Percentiles rank a stretch among this genome's conserved stretches.
Conservation (phyloP, 2,797 vertebrate species). For the Pagetopsis macropterus region DNA sequence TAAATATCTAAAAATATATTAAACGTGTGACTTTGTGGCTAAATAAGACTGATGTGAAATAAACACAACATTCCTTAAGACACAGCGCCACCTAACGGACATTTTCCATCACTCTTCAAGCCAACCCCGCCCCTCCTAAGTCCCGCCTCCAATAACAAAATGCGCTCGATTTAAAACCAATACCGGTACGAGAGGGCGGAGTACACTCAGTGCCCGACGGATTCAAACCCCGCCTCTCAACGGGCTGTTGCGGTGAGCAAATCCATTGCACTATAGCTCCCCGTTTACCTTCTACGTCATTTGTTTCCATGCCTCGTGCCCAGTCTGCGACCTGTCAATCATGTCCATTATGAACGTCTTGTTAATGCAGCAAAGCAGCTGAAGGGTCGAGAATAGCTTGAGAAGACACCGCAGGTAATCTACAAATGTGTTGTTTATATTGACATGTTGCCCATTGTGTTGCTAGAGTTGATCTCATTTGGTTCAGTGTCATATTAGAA, state of each 20-base stretch:
- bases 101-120: background rate
- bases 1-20: background rate
- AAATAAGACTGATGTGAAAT: background rate
- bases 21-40: background rate
- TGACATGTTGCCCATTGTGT: background rate
- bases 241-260: fast-evolving
- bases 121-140: conserved; percentile 55
- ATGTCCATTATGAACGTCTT: conserved; percentile 74
- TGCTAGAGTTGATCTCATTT: background rate
- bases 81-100: conserved; percentile 35
- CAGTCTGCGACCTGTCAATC: conserved; percentile 76
- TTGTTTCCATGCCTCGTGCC: conserved; percentile 68
- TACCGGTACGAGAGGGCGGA: conserved; percentile 30
- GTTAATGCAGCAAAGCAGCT: conserved; percentile 79
- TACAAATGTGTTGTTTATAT: background rate
- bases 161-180: fast-evolving
- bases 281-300: conserved; percentile 49
- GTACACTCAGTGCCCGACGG: fast-evolving
- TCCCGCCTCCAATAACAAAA: conserved; percentile 56
- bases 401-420: conserved; percentile 78
- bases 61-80: background rate
- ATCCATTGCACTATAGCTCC: background rate
- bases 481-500: conserved; percentile 38
- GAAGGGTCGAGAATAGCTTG: conserved; percentile 72
- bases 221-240: background rate